Evolutionary conservation across 2,113 vertebrate genomes (phyloP), one percentile per base, ranked within the genome.

Genomic region (Hippocampus zosterae): DNA sequence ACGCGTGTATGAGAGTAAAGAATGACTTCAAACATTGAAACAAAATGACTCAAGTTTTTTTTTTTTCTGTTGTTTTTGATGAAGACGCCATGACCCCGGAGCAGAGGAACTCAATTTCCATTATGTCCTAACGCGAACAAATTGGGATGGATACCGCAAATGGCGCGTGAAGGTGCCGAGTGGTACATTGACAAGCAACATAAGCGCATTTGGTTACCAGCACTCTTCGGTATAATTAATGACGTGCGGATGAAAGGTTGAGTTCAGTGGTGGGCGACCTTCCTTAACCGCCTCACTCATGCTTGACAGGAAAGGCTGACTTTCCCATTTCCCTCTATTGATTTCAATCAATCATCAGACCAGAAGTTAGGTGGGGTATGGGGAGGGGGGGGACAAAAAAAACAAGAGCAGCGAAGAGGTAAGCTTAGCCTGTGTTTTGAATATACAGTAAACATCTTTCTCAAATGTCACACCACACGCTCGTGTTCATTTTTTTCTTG

Each of bases 261-360:
- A 82, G 85, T 85, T 85, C 88, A 86, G 79, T 79, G 85, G 85
- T 76, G 76, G 77, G 74, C 71, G 81, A 71, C 87, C 84, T 83
- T 79, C 68, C 78, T 85, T 83, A 80, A 83, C 79, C 79, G 68
- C 69, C 72, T 83, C 59, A n/a, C 69, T 81, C 81, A 79, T 73
- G 79, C 76, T 79, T 74, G 79, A 85, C 81, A 76, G 74, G 77
- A 74, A 81, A 77, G 71, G 78, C 83, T 82, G 70, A 67, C 71
- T 77, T 76, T 65, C 67, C 40, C 68, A 61, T 78, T 87, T 80
- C 78, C 84, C 81, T 46, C 75, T 78, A 83, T 85, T 84, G 85
- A 90, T 86, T 86, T 73, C 68, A 78, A 65, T 25, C 66, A 84
- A 76, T 80, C 70, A 65, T 82, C 48, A 69, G 70, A 72, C 56